phyloP scores from a whole-genome alignment of 2,113 vertebrate genomes.

The Nicator chloris region DNA sequence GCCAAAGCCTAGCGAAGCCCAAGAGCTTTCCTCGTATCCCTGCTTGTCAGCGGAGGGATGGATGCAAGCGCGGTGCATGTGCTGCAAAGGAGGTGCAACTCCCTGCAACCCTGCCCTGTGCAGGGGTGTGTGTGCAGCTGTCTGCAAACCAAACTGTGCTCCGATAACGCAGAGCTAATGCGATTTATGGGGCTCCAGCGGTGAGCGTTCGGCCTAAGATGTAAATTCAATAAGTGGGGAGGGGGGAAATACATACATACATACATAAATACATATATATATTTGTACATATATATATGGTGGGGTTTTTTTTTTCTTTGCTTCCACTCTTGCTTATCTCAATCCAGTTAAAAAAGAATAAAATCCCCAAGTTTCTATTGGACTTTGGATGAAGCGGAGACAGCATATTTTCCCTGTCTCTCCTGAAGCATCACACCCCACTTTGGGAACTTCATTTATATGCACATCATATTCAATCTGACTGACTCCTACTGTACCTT shows the following conservation, averaged over 20 bases:
- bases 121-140: background rate
- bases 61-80: accelerated
- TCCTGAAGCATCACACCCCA: constrained; percentile 69
- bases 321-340: constrained; percentile 66
- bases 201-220: background rate
- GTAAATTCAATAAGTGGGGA: constrained; percentile 6
- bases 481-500: constrained; percentile 80
- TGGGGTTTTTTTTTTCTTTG: background rate
- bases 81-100: background rate
- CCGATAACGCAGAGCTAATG: background rate
- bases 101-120: background rate
- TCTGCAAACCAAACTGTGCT: background rate
- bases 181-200: background rate
- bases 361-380: constrained; percentile 68
- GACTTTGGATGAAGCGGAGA: constrained; percentile 70
- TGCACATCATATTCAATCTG: constrained; percentile 75
- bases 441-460: constrained; percentile 79
- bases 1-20: background rate
- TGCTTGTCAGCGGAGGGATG: background rate
- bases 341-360: constrained; percentile 42
- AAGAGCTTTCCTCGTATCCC: background rate
- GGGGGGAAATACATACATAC: background rate
- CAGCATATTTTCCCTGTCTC: constrained; percentile 70
- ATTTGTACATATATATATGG: background rate
- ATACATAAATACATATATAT: background rate